A percentile compares a stretch with the other conserved stretches of the same genome.
phyloP scores from a whole-genome alignment of 2,797 vertebrate species.

The Bufotes viridis region DNA sequence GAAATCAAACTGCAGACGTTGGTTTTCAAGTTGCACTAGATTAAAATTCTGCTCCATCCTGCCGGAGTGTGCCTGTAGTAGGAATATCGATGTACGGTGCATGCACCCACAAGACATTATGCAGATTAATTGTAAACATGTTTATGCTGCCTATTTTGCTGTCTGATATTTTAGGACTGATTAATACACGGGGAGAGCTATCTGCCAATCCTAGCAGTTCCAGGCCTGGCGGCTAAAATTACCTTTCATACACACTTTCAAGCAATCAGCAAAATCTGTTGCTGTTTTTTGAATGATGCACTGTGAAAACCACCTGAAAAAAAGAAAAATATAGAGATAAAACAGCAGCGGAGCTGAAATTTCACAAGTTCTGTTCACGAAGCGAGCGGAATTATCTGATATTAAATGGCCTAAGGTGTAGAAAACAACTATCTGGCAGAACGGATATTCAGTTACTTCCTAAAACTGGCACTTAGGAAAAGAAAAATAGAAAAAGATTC shows the following conservation, averaged over 20 bases:
- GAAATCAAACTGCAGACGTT: too few relatives aligned
- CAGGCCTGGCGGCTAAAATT: slow-evolving; percentile 50
- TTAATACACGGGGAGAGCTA: neutral
- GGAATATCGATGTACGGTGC: neutral
- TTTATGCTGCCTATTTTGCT: slow-evolving; percentile 21
- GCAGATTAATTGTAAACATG: slow-evolving; percentile 47
- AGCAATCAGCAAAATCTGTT: slow-evolving; percentile 66
- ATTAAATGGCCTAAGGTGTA: slow-evolving; percentile 12
- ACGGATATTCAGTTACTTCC: neutral
- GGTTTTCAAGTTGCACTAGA: neutral
- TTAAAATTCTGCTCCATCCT: neutral
- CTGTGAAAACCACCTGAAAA: slow-evolving; percentile 72
- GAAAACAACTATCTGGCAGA: neutral
- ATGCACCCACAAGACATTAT: slow-evolving; percentile 13
- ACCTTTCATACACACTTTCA: slow-evolving; percentile 73
- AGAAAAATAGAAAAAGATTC: neutral
- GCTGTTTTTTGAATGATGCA: slow-evolving; percentile 68
- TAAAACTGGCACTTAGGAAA: neutral
- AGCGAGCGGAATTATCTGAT: neutral
- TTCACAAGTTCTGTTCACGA: neutral
- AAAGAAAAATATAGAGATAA: slow-evolving; percentile 1
- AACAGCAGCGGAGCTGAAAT: neutral
- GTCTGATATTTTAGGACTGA: slow-evolving; percentile 33
- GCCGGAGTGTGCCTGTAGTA: neutral
- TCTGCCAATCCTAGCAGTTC: neutral